Evolutionary conservation across 2,113 vertebrate genomes (phyloP), one percentile per base, ranked within the genome.

Genomic region (Apistogramma diplotaenia): DNA sequence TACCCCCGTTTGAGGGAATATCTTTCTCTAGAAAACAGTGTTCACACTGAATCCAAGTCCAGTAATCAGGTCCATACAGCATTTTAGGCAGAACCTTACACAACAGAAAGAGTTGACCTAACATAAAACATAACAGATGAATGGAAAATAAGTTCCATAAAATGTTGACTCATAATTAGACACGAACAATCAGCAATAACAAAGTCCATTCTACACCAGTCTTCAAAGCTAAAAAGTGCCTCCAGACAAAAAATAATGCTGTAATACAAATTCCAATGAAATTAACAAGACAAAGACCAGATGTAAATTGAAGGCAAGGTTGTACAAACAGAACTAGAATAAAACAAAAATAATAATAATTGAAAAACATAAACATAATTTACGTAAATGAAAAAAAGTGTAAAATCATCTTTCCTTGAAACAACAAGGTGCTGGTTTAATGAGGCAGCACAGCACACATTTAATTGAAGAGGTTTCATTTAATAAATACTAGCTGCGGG

Each of bases 401-500:
- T 40, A 55, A 72, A 57, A 31, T 33, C 3, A 8, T 23, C 23
- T 81, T 79, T 72, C 8, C 8, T 27, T 2, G 10, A 70, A 46
- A n/a, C 43, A 70, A 70, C 78, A 49, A 78, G 40, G 56, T 70
- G 75, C 53, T 10, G 61, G 12, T 77, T 80, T 80, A 80, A 87
- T 83, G 43, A 85, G 78, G 65, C 58, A 27, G 35, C 74, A 65
- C 40, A 70, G 51, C 18, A 70, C 65, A 3, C 25, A n/a, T 51
- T 70, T 85, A 83, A 79, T 60, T 83, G 27, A 61, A 70, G 76
- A 80, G 82, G 65, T 70, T 79, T 87, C 6, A 58, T 83, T 62
- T 85, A 54, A 74, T 74, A 51, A 70, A 18, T 51, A 46, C 2
- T 70, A 29, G 62, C 43, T 70, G 62, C 1, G 0, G 10, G 25